Conservation (phyloP, 2,888 invertebrate species). For the Unio pictorum region DNA sequence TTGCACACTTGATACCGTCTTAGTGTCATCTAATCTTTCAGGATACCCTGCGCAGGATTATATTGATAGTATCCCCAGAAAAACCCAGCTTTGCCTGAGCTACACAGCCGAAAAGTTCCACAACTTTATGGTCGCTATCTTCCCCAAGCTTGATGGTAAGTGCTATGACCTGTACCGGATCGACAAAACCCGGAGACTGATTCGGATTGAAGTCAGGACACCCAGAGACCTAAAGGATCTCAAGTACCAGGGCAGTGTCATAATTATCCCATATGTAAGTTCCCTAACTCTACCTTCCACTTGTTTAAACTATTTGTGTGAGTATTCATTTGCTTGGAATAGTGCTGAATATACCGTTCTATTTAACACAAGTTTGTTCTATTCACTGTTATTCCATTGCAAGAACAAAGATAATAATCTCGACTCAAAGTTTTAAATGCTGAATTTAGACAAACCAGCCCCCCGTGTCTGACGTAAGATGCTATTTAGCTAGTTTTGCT, state of each 20-base stretch:
- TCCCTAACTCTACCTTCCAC: background rate
- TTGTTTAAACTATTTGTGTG: too few species aligned
- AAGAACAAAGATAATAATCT: too few species aligned
- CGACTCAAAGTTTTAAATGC: too few species aligned
- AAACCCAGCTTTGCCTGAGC: constrained; percentile 40
- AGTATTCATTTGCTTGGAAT: too few species aligned
- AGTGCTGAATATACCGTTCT: too few species aligned
- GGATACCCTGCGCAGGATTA: constrained; percentile 48
- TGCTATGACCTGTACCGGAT: constrained; percentile 46
- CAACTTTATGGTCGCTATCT: constrained; percentile 28
- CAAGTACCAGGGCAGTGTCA: constrained; percentile 50
- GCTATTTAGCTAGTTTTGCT: too few species aligned
- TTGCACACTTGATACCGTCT: too few species aligned
- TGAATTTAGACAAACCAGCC: too few species aligned
- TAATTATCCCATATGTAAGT: constrained; percentile 54
- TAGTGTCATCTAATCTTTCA: constrained; percentile 4
- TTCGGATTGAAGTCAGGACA: constrained; percentile 39
- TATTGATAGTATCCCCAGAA: constrained; percentile 39
- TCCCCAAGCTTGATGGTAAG: constrained; percentile 36
- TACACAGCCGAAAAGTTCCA: constrained; percentile 33
- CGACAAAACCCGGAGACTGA: constrained; percentile 46
- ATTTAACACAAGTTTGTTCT: too few species aligned
- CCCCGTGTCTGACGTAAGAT: too few species aligned
- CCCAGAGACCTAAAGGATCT: constrained; percentile 46
- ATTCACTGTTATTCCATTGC: too few species aligned